These are phyloP conservation scores for Synergus laeviventris DNA, from an alignment of 2,888 invertebrate genomes.

Conservation along the genomic window DNA sequence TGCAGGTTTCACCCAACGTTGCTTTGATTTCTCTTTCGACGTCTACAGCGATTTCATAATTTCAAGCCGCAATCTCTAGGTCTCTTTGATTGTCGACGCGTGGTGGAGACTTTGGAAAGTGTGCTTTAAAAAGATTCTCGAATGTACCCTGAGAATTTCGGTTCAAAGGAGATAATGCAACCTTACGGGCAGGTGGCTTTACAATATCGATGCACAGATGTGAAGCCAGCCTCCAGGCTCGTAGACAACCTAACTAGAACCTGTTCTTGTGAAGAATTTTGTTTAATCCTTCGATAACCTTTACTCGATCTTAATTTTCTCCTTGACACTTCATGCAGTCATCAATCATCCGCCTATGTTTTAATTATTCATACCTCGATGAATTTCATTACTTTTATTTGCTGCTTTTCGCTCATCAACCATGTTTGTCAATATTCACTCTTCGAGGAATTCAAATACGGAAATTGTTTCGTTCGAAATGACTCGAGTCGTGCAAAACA, in stretches of 20 bases:
- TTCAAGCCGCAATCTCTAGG: conserved; percentile 26
- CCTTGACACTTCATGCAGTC: background rate
- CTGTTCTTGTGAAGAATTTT: background rate
- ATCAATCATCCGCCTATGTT: background rate
- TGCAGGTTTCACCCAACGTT: conserved; percentile 31
- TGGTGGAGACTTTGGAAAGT: conserved; percentile 19
- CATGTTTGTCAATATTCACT: background rate
- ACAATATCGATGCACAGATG: conserved; percentile 12
- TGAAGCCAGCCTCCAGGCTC: background rate
- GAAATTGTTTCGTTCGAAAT: conserved; percentile 2
- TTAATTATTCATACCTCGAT: background rate
- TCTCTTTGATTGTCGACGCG: conserved; percentile 5
- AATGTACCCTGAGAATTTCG: background rate
- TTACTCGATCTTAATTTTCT: background rate
- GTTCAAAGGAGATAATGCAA: conserved; percentile 8
- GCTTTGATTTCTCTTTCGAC: conserved; percentile 36
- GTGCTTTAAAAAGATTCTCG: background rate
- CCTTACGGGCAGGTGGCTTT: conserved; percentile 7
- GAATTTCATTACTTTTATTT: conserved; percentile 5
- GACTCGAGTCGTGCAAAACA: background rate
- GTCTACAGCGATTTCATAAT: conserved; percentile 29
- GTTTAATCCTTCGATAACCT: background rate
- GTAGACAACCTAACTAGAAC: background rate
- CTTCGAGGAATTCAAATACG: conserved; percentile 21
- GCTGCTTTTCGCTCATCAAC: conserved; percentile 8